Conservation (phyloP, 2,888 invertebrate genomes). For the Teinopalpus imperialis region DNA sequence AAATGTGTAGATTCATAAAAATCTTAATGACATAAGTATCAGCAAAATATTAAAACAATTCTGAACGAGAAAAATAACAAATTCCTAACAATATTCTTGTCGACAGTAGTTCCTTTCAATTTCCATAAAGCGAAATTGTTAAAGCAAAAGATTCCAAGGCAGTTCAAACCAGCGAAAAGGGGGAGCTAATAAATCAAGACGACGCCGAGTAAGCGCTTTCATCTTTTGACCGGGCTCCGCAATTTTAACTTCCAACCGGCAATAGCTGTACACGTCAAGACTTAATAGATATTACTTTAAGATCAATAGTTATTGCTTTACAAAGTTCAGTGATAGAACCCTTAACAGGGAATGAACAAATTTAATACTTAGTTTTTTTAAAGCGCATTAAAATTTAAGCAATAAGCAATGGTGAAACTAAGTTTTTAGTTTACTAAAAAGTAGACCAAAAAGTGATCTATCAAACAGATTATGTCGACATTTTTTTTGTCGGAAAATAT, state of each 20-base stretch:
- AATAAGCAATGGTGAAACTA: no score
- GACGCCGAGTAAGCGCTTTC: slow-evolving; percentile 49
- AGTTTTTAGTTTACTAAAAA: no score
- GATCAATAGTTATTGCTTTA: slow-evolving; percentile 22
- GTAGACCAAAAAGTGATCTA: no score
- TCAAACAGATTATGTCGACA: no score
- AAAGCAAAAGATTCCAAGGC: slow-evolving; percentile 41
- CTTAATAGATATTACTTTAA: slow-evolving; percentile 25
- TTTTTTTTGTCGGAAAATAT: no score
- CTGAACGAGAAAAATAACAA: slow-evolving; percentile 1
- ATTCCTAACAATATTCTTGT: slow-evolving; percentile 14
- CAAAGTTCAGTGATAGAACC: neutral
- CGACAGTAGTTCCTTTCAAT: slow-evolving; percentile 35
- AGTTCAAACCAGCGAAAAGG: slow-evolving; percentile 40
- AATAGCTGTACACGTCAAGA: slow-evolving; percentile 23
- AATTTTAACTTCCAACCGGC: slow-evolving; percentile 34
- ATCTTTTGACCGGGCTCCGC: slow-evolving; percentile 43
- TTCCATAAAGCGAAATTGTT: slow-evolving; percentile 38
- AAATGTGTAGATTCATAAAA: no score
- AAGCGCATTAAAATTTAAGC: no score
- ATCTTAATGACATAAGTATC: no score
- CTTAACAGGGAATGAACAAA: slow-evolving; percentile 6
- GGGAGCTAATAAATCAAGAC: slow-evolving; percentile 48
- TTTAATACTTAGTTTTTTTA: no score
- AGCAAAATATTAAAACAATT: neutral